Evolutionary conservation across 2,797 vertebrate genomes (phyloP).

Genomic region (Sebastes minor): DNA sequence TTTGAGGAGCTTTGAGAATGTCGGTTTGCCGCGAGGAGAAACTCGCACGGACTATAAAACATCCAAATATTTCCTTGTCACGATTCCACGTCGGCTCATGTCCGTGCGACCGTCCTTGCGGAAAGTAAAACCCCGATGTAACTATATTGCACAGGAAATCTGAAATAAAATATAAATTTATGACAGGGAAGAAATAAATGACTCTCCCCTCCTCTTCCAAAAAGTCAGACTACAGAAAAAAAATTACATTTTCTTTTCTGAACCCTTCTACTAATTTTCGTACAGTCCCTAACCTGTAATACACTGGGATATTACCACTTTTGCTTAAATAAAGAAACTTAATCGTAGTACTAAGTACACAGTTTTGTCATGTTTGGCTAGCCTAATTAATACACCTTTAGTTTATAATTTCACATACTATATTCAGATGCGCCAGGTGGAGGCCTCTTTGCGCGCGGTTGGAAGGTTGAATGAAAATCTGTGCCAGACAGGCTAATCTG

Average conservation of each 20-base stretch:
- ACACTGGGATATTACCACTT: background rate
- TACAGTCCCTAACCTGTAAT: background rate
- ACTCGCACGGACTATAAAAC: too few relatives aligned
- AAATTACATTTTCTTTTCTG: background rate
- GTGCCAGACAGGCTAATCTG: constrained; percentile 55
- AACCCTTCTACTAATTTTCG: background rate
- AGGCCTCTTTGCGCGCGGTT: background rate
- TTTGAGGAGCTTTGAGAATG: too few relatives aligned
- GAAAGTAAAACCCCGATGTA: too few relatives aligned
- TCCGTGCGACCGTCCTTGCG: too few relatives aligned
- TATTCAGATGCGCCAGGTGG: background rate
- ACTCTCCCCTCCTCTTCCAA: background rate
- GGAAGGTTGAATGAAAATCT: constrained; percentile 38
- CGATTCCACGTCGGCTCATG: too few relatives aligned
- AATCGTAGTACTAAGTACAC: too few relatives aligned
- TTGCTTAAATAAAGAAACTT: too few relatives aligned
- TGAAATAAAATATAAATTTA: background rate
- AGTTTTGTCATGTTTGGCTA: background rate
- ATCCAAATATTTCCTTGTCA: too few relatives aligned
- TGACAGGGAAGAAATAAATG: background rate
- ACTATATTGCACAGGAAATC: background rate
- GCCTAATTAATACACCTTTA: background rate
- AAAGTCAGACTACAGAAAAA: background rate
- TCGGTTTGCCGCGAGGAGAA: too few relatives aligned
- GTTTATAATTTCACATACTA: background rate